Evolutionary conservation across 37 sponge, comb jelly and placozoan species (phyloP), one percentile per base, ranked within the genome.

Genomic region (Halichondria panicea): DNA sequence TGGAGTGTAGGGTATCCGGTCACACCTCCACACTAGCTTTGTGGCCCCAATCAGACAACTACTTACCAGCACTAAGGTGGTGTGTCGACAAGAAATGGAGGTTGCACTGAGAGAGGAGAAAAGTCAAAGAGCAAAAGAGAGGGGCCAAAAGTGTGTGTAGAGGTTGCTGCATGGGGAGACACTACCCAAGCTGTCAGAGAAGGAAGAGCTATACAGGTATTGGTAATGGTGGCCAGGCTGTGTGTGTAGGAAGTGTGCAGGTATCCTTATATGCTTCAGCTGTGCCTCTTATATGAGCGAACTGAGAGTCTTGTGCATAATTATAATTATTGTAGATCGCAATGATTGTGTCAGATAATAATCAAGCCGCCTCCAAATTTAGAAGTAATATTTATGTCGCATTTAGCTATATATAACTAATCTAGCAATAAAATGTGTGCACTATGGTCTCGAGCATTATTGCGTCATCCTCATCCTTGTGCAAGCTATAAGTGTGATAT

Each of bases 71-170:
- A 76, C 77, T 25, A 69, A 38, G 31, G 63, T 45, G 50, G 13
- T 9, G 50, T 18, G 2, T 34, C 32, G 5, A 40, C n/a, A 27
- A 38, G 2, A n/a, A n/a, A n/a, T n/a, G n/a, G n/a, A n/a, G 52
- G 52, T 28, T 25, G 54, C 33, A 1, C 27, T 19, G 54, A 32
- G 0, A 31, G 57, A 45, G 62, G 66, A 64, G 82, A 41, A 31
- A 19, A 22, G 45, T 54, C 22, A 5, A 41, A 1, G 22, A 44
- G 38, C 34, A 35, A 22, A 2, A 55, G 33, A 22, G 64, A 1
- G 15, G 71, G 22, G 50, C 82, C 85, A 32, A 66, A 72, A 36
- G 58, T 85, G 37, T 72, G 45, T 34, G 79, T 85, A 30, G 66
- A 77, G 34, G 77, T 87, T 13, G 58, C 8, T 21, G 77, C 55